Evolutionary conservation across 1,140 invertebrate species (phyloP).

Genomic region (Euborellia annulipes): DNA sequence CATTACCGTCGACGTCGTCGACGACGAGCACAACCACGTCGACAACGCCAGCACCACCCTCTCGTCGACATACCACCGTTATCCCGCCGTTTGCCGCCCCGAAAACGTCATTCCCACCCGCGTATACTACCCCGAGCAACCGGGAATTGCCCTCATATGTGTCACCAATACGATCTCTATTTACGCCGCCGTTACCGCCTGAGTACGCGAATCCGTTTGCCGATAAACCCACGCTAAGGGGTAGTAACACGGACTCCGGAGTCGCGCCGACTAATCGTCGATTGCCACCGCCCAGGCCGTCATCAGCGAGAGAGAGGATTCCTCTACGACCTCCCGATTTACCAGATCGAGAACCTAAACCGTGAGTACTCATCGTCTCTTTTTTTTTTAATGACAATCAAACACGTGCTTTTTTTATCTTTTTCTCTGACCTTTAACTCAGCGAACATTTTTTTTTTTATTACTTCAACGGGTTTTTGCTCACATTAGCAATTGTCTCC

Average conservation of each 20-base stretch:
- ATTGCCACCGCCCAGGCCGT: conserved; percentile 42
- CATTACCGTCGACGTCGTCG: conserved; percentile 8
- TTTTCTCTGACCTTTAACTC: no score
- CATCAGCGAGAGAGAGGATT: conserved; percentile 51
- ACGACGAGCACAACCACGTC: conserved; percentile 32
- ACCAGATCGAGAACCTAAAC: conserved; percentile 7
- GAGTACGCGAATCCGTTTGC: conserved; percentile 59
- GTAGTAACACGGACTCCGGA: conserved; percentile 32
- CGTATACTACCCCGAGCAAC: conserved; percentile 44
- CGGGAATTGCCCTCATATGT: conserved; percentile 60
- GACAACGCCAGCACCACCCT: conserved; percentile 21
- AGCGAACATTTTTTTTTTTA: no score
- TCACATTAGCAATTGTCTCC: no score
- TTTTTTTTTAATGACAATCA: no score
- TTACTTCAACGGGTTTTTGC: no score
- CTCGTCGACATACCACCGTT: conserved; percentile 14
- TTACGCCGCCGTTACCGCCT: conserved; percentile 60
- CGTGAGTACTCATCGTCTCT: no score
- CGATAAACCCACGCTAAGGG: conserved; percentile 63
- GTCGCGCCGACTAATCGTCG: conserved; percentile 13
- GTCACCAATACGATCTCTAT: conserved; percentile 54
- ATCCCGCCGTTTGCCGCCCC: conserved; percentile 26
- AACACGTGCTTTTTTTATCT: no score
- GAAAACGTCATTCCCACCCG: conserved; percentile 50
- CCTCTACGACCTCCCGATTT: conserved; percentile 50